A percentile compares a stretch with the other conserved stretches of the same genome.
phyloP scores from a whole-genome alignment of 2,797 vertebrate genomes.

The Coranthus polyacanthus region DNA sequence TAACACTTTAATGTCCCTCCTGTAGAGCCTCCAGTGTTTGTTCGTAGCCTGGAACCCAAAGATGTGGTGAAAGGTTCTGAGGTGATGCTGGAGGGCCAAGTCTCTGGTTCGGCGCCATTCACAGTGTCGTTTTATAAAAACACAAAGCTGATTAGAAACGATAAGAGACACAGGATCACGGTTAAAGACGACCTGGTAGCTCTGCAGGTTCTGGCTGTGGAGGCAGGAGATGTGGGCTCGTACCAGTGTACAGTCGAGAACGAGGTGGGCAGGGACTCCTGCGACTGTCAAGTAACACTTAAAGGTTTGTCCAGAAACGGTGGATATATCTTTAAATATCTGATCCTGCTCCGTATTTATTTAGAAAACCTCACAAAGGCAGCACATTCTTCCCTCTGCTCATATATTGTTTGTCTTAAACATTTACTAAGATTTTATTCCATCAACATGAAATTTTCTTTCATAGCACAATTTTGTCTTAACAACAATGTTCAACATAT shows the following conservation, averaged over 20 bases:
- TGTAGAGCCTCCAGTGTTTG: constrained; percentile 93
- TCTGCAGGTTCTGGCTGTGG: constrained; percentile 91
- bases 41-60: constrained; percentile 90
- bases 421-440: too few species aligned
- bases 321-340: neutral
- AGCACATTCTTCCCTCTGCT: too few species aligned
- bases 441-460: too few species aligned
- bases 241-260: constrained; percentile 95
- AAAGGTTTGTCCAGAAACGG: constrained; percentile 91
- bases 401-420: too few species aligned
- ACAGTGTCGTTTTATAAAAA: constrained; percentile 94
- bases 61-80: constrained; percentile 96
- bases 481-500: too few species aligned
- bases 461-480: too few species aligned
- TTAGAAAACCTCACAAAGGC: too few species aligned
- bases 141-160: constrained; percentile 90
- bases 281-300: constrained; percentile 89
- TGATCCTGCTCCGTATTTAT: neutral
- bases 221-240: constrained; percentile 88
- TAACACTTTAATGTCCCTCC: constrained; percentile 40
- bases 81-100: constrained; percentile 90
- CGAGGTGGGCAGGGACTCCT: constrained; percentile 91
- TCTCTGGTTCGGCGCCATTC: constrained; percentile 93
- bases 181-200: constrained; percentile 88
- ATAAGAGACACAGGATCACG: constrained; percentile 93